Base-by-base conservation (phyloP, 2,797 vertebrate species). In the Percopsis omiscomaycus region DNA sequence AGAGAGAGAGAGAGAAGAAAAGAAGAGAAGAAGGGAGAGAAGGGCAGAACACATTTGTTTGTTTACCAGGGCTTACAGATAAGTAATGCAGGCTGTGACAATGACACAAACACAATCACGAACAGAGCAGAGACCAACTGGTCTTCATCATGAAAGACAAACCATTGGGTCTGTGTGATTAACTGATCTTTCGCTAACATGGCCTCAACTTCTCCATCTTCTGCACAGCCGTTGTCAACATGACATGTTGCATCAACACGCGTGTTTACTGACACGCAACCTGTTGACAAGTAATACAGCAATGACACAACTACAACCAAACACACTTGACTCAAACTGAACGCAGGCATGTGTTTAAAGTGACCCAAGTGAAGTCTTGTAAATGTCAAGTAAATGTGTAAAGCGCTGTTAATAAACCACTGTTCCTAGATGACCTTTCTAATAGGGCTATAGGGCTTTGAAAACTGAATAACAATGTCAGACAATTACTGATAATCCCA, bases 391-490 rank as follows among this genome's bases (percentile, higher is more conserved):
- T 45, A 73, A 74, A 66, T n/a, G 14, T 53, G 46, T 68, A 50
- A 62, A 71, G 49, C 64, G 1, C 0, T 50, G 61, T 22, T 60
- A 66, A 74, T 56, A 61, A 5, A 0, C 15, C 58, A 1, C 54
- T 71, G 60, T 77, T 71, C 74, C 65, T 62, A 28, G 56, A 64
- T 59, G 74, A 73, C 59, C 79, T 75, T 37, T 37, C 5, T 37
- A 37, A 37, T 37, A 37, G 9, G 71, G 28, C 28, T 74, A 69
- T 55, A 66, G 67, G 80, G 66, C 82, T 78, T 49, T 68, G 14
- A 51, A 54, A 46, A 30, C 30, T 10, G 3, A 50, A 62, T 11
- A 48, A 12, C 50, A 59, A 62, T 37, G 37, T 37, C 37, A 37
- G 37, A 37, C 37, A 9, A 37, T 37, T 37, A 37, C 37, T 37